A percentile compares a stretch with the other conserved stretches of the same genome.
These are phyloP conservation scores for Polydesmus complanatus DNA, from an alignment of 2,888 invertebrate genomes.

Conservation along the genomic window DNA sequence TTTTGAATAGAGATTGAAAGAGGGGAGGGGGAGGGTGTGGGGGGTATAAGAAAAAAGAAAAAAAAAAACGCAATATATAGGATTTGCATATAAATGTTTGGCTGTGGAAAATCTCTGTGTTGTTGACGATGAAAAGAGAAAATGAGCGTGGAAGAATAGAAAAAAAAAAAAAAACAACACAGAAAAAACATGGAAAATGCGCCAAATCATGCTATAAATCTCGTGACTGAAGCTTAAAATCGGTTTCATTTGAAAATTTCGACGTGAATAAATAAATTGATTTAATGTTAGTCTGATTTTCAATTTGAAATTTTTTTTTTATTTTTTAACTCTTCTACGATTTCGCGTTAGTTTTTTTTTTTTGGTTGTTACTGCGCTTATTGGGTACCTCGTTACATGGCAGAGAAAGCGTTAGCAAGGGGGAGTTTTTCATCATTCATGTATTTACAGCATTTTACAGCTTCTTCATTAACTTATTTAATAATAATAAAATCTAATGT, in stretches of 20 bases:
- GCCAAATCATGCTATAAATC: background rate
- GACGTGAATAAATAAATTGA: background rate
- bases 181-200: background rate
- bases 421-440: too few species aligned
- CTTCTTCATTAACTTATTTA: too few species aligned
- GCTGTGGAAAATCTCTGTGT: background rate
- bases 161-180: too few species aligned
- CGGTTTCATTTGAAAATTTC: background rate
- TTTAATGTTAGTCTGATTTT: background rate
- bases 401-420: too few species aligned
- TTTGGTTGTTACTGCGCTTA: too few species aligned
- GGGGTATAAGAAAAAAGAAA: too few species aligned
- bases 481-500: too few species aligned
- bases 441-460: too few species aligned
- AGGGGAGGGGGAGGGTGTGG: background rate
- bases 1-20: background rate
- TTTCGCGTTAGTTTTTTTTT: too few species aligned
- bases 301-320: background rate
- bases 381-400: too few species aligned
- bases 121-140: background rate
- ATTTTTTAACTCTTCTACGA: background rate
- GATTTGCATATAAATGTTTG: background rate
- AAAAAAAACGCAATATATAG: background rate
- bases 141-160: background rate
- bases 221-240: background rate